phyloP scores from a whole-genome alignment of 2,888 invertebrate species.

The Drosophila atripex region DNA sequence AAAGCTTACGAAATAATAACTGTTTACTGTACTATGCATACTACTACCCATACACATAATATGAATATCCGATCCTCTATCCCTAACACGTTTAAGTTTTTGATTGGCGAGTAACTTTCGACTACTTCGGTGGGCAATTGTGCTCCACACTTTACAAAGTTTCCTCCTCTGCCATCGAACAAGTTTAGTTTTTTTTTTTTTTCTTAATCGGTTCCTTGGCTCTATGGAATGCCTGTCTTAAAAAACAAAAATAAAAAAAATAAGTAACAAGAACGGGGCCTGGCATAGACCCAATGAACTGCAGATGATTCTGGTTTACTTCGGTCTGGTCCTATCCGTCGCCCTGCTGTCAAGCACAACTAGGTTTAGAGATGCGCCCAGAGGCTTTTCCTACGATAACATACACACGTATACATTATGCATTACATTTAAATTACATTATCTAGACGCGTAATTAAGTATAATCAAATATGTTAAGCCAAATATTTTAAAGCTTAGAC shows the following conservation, averaged over 20 bases:
- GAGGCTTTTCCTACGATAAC: slow-evolving; percentile 73
- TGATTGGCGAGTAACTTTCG: slow-evolving; percentile 48
- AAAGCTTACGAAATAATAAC: slow-evolving; percentile 61
- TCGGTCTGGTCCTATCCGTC: slow-evolving; percentile 31
- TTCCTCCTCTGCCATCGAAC: slow-evolving; percentile 35
- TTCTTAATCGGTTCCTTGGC: slow-evolving; percentile 57
- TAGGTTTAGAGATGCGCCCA: slow-evolving; percentile 76
- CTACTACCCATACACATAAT: slow-evolving; percentile 57
- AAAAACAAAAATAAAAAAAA: not conserved
- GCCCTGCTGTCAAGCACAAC: slow-evolving; percentile 73
- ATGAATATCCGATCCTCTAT: slow-evolving; percentile 45
- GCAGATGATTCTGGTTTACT: slow-evolving; percentile 11
- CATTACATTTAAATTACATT: slow-evolving; percentile 41
- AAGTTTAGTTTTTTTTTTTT: slow-evolving; percentile 21
- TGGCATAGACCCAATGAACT: slow-evolving; percentile 67
- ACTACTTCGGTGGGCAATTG: slow-evolving; percentile 25
- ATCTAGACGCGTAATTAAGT: slow-evolving; percentile 67
- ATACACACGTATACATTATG: slow-evolving; percentile 55
- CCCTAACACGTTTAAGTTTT: slow-evolving; percentile 62
- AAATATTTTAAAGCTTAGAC: slow-evolving; percentile 68
- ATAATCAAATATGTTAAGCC: slow-evolving; percentile 73
- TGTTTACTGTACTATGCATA: slow-evolving; percentile 73
- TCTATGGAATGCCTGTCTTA: slow-evolving; percentile 45
- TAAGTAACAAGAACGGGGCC: slow-evolving; percentile 13
- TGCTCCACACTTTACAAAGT: slow-evolving; percentile 64